Base-by-base conservation (phyloP, 2,113 vertebrate species). In the Acrocephalus kingi region DNA sequence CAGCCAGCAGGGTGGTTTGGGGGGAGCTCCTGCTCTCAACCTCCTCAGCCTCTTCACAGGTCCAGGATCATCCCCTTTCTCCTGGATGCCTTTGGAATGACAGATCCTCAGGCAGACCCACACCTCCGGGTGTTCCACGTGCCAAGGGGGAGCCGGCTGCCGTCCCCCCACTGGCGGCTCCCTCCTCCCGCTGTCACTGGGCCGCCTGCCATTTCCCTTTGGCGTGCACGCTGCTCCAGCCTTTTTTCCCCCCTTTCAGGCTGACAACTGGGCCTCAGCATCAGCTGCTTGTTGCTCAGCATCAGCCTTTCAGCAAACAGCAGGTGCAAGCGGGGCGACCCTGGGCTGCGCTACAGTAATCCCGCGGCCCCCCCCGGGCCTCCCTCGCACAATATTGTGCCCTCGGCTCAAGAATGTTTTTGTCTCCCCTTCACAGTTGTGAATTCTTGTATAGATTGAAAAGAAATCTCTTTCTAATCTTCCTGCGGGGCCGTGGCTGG, bases 241-340 rank as follows among this genome's bases (percentile, higher is more conserved):
- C 84, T 89, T 89, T 84, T 49, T 46, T 33, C 61, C 75, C 45
- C 46, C 69, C 90, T 92, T 97, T 97, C 95, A 96, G 27, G 75
- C 95, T 84, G 96, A 93, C 93, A 91, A 94, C 87, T 68, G 93
- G 90, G 93, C 94, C 96, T 92, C 94, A 51, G 86, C 89, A 94
- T 95, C 95, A 97, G 95, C 96, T 97, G 96, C 94, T 71, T 27
- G 68, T 66, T 84, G 95, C 93, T 96, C 95, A 90, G 85, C 95
- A 95, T 89, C 92, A 80, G 96, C 93, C 84, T 97, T 96, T 97
- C 96, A 97, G 90, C 92, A 48, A 95, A 59, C 87, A 94, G 97
- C 96, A 97, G 97, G 96, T 97, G 96, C 96, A 96, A 55, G 95
- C 25, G 31, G 82, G 21, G 55, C 64, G 25, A 90, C 93, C 89